phyloP scores from a whole-genome alignment of 1,140 invertebrate species.

The Branchinecta lynchi region DNA sequence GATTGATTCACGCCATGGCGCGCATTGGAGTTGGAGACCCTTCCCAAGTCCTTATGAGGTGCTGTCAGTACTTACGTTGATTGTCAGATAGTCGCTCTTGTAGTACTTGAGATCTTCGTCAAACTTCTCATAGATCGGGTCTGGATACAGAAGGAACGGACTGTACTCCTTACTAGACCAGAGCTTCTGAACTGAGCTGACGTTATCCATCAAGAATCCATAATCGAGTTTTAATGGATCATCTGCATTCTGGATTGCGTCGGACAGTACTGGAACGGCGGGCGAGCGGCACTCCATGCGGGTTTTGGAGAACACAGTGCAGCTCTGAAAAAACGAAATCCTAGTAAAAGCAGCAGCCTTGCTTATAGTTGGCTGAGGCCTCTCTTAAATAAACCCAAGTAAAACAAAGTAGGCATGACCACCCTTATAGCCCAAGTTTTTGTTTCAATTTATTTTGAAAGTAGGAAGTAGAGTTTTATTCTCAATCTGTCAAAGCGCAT shows the following conservation, averaged over 20 bases:
- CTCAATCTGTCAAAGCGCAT: no score
- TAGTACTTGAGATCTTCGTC: slow-evolving; percentile 84
- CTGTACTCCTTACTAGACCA: slow-evolving; percentile 39
- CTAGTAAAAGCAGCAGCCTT: no score
- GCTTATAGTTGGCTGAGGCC: no score
- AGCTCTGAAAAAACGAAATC: slow-evolving; percentile 39
- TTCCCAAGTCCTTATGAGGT: background rate
- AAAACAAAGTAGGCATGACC: no score
- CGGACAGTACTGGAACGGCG: slow-evolving; percentile 32
- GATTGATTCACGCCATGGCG: background rate
- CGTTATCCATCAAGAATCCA: slow-evolving; percentile 91
- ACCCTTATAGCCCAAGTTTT: no score
- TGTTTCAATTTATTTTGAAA: no score
- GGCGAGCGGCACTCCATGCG: slow-evolving; percentile 79
- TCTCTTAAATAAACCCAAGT: no score
- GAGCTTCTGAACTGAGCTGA: slow-evolving; percentile 65
- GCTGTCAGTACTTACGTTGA: slow-evolving; percentile 48
- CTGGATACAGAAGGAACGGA: slow-evolving; percentile 69
- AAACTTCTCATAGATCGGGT: slow-evolving; percentile 75
- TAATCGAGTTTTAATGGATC: slow-evolving; percentile 62
- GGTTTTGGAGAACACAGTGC: slow-evolving; percentile 53
- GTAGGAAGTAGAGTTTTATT: no score
- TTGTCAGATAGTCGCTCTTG: slow-evolving; percentile 88
- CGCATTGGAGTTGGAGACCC: background rate
- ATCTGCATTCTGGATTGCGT: slow-evolving; percentile 32